phyloP scores from a whole-genome alignment of 2,113 vertebrate species.

The Labeo catla region DNA sequence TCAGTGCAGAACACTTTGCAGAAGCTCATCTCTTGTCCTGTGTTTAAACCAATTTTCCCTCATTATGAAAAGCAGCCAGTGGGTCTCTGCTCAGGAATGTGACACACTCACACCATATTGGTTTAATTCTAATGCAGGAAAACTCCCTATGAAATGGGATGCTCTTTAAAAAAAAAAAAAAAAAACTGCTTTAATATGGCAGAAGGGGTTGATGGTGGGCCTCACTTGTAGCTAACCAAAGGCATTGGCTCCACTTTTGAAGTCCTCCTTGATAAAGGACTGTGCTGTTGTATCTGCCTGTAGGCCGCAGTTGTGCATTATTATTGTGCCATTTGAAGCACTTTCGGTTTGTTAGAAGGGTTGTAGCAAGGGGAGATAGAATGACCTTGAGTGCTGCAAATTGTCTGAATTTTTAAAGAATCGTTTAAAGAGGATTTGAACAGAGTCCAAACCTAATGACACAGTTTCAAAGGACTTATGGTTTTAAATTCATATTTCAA shows the following conservation, averaged over 20 bases:
- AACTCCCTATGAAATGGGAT: constrained; percentile 54
- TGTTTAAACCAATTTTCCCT: constrained; percentile 21
- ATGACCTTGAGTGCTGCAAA: constrained; percentile 28
- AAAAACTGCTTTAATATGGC: constrained; percentile 52
- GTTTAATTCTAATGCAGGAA: constrained; percentile 58
- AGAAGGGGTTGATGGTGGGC: background rate
- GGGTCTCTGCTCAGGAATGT: constrained; percentile 47
- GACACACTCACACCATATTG: constrained; percentile 51
- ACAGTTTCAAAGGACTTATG: constrained; percentile 26
- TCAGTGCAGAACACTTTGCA: background rate
- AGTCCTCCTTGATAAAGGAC: constrained; percentile 45
- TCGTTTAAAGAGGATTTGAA: constrained; percentile 34
- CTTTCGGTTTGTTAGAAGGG: constrained; percentile 39
- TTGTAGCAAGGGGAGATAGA: background rate
- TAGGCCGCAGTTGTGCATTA: constrained; percentile 35
- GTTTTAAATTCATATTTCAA: constrained; percentile 31
- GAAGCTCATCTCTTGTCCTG: constrained; percentile 17
- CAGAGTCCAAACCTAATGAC: constrained; percentile 19
- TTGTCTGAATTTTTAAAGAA: constrained; percentile 24
- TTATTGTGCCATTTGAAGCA: constrained; percentile 33
- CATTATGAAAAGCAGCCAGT: constrained; percentile 40
- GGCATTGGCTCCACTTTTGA: constrained; percentile 43
- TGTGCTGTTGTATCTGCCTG: constrained; percentile 35
- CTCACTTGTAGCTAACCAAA: background rate
- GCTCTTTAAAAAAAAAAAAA: constrained; percentile 52